Base-by-base conservation (phyloP, 2,113 vertebrate species). In the Scytalopus superciliaris region DNA sequence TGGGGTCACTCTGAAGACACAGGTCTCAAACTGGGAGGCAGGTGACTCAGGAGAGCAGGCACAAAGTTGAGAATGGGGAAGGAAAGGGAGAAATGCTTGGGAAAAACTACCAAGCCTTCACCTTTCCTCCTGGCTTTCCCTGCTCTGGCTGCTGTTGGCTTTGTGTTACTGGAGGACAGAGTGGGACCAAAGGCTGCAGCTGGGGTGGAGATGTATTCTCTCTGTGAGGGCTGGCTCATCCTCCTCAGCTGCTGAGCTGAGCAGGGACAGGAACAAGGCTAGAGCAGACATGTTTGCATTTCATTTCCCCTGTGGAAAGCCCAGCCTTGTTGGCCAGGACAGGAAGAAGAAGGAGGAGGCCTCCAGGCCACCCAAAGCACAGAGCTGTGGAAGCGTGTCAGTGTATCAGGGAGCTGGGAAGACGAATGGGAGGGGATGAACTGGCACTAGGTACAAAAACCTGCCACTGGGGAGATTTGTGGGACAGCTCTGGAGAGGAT, bases 391-490 rank as follows among this genome's bases (percentile, higher is more conserved):
- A 35, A 33, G 5, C 0, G 1, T 1, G 4, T 28, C 64, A 18
- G 22, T 12, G 45, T 1, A 25, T 30, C 9, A 21, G 37, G n/a
- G n/a, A 77, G 23, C 35, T 27, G 55, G 42, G 37, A 40, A 63
- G 8, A 14, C 2, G 28, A 79, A 70, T 0, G 1, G 24, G 23
- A 57, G 25, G 8, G 8, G 8, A 33, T 0, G 16, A 57, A 37
- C 33, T 19, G n/a, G 42, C 66, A 78, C 31, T 39, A 66, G 39
- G 44, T 50, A 11, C 0, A 18, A 68, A 84, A 90, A 13, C 16
- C 62, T 24, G 4, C 16, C 24, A 3, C 28, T 8, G 52, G 28
- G 52, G 55, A 74, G 18, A 25, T 12, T 27, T 33, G 7, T 63
- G 62, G 30, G 15, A 42, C 30, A 47, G 30, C 30, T 90, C 53